Conservation (phyloP, 1,140 invertebrate genomes). For the Amphibalanus amphitrite region DNA sequence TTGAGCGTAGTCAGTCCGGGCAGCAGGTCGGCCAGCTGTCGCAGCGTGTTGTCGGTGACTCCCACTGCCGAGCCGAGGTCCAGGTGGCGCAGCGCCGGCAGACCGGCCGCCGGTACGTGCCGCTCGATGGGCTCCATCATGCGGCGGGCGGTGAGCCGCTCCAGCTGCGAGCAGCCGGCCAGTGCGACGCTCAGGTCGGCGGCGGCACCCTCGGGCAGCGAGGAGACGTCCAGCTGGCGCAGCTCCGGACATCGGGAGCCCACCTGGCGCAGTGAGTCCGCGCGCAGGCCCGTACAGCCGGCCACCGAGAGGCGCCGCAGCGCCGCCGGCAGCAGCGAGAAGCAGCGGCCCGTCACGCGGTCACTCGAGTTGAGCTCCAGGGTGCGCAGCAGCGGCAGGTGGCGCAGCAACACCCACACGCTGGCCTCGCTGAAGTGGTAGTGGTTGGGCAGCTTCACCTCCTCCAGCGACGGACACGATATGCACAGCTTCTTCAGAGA, state of each 20-base stretch:
- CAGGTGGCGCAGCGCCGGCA: background rate
- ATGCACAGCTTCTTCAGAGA: background rate
- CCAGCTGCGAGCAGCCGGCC: background rate
- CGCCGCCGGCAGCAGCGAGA: background rate
- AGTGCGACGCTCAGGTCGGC: background rate
- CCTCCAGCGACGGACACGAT: background rate
- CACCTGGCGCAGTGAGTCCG: background rate
- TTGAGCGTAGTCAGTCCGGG: background rate
- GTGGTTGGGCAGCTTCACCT: background rate
- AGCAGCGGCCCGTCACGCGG: background rate
- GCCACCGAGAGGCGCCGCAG: background rate
- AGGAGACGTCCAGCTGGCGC: background rate
- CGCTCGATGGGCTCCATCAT: background rate
- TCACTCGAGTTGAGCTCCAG: background rate
- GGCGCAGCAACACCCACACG: constrained; percentile 4
- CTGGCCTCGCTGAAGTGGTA: constrained; percentile 5
- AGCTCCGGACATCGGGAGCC: background rate
- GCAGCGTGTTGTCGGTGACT: background rate
- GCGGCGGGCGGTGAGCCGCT: background rate
- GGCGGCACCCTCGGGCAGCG: background rate
- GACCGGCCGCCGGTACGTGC: background rate
- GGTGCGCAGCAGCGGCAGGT: background rate
- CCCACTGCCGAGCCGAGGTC: background rate
- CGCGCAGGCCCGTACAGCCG: background rate
- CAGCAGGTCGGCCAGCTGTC: background rate